A percentile compares a stretch with the other conserved stretches of the same genome.
Evolutionary conservation across 2,888 invertebrate species (phyloP).

Genomic region (Chloroclysta siterata): DNA sequence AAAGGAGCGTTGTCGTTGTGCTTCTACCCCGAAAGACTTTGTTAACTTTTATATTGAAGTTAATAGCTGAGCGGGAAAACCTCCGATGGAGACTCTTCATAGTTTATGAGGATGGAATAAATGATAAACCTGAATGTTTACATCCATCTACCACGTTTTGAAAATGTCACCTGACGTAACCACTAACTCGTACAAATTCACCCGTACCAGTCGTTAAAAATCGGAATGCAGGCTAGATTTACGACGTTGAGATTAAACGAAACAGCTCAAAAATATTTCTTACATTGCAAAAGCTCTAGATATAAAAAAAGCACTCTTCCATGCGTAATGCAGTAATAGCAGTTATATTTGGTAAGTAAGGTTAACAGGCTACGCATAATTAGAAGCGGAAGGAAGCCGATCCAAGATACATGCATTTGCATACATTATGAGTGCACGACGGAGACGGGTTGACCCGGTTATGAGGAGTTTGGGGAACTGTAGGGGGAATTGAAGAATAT

Average conservation of each 20-base stretch:
- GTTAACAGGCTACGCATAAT: constrained; percentile 35
- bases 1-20: too few relatives aligned
- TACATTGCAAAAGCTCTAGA: neutral
- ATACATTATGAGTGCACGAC: constrained; percentile 38
- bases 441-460: constrained; percentile 19
- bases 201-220: neutral
- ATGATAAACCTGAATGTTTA: too few relatives aligned
- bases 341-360: constrained; percentile 27
- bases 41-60: too few relatives aligned
- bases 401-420: constrained; percentile 45
- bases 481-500: neutral
- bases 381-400: constrained; percentile 44
- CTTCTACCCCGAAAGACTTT: too few relatives aligned
- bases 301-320: neutral
- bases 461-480: constrained; percentile 3
- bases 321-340: constrained; percentile 14
- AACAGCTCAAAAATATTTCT: neutral
- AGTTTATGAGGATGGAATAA: too few relatives aligned
- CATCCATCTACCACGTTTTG: too few relatives aligned
- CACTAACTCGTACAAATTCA: too few relatives aligned
- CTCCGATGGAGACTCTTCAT: too few relatives aligned
- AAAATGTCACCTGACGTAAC: too few relatives aligned
- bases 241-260: neutral
- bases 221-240: neutral
- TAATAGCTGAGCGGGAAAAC: too few relatives aligned